phyloP scores from a whole-genome alignment of 2,797 vertebrate species.

The Eupleurogrammus muticus region DNA sequence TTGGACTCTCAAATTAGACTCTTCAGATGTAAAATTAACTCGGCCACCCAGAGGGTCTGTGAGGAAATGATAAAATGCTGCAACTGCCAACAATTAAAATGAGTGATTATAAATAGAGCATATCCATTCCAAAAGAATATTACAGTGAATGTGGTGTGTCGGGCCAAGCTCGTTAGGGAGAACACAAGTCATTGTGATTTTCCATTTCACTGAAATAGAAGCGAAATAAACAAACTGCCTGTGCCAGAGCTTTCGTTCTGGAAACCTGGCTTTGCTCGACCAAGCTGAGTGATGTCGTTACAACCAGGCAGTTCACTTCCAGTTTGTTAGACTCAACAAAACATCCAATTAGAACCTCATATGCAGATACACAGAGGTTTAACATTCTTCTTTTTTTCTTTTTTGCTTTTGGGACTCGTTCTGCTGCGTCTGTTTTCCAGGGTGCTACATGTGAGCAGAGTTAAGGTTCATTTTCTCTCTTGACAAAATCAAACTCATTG shows the following conservation, averaged over 20 bases:
- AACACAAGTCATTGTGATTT: slow-evolving; percentile 36
- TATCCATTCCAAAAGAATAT: slow-evolving; percentile 36
- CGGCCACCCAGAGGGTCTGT: slow-evolving; percentile 42
- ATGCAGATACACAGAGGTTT: neutral
- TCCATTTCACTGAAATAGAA: slow-evolving; percentile 46
- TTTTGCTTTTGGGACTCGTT: neutral
- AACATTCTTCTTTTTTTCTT: no score
- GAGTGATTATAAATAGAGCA: slow-evolving; percentile 33
- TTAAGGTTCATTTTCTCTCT: slow-evolving; percentile 26
- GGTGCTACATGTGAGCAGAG: neutral
- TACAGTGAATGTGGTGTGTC: slow-evolving; percentile 8
- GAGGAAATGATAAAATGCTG: slow-evolving; percentile 36
- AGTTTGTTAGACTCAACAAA: slow-evolving; percentile 33
- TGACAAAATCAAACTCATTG: slow-evolving; percentile 12
- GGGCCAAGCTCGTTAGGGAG: slow-evolving; percentile 32
- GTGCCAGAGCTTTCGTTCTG: slow-evolving; percentile 21
- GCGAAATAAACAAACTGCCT: slow-evolving; percentile 34
- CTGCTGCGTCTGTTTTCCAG: neutral
- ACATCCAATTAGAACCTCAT: slow-evolving; percentile 31
- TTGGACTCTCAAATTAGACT: slow-evolving; percentile 58
- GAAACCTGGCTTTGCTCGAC: slow-evolving; percentile 16
- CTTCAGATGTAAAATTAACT: slow-evolving; percentile 60
- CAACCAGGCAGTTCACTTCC: slow-evolving; percentile 31
- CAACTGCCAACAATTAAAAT: slow-evolving; percentile 52
- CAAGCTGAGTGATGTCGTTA: slow-evolving; percentile 11